Base-by-base conservation (phyloP, 2,113 vertebrate species). In the human (Homo sapiens) region DNA sequence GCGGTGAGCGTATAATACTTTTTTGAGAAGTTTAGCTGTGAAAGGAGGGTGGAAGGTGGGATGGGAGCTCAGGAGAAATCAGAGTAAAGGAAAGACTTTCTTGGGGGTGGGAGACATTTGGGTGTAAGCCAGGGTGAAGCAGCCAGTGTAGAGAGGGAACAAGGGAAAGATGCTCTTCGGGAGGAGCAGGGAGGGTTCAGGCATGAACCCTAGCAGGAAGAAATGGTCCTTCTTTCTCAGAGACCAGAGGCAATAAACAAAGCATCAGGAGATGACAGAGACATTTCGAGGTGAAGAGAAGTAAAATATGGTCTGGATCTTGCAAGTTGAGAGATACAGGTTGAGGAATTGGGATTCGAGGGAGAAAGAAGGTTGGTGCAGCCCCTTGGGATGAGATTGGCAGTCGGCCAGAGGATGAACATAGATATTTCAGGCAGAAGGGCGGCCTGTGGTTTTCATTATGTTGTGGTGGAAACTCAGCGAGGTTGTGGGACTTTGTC, bases 1-100 rank as follows among this genome's bases (percentile, higher is more conserved):
- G 97, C 81, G 72, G 96, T 61, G 94, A 97, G 84, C 92, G 45
- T 94, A 87, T 64, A 73, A 90, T 97, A 96, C 96, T 97, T 97
- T 96, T 96, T 97, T 48, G 40, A 97, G 96, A 95, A 93, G 88
- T 97, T 97, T 86, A 97, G 94, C 98, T 96, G 96, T 91, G 96
- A 96, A 96, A 89, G 94, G 90, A 93, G 89, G 92, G 50, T 96
- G 96, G 96, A 96, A 96, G 93, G 97, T 96, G 95, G 97, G 97
- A 76, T 93, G 89, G 93, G 35, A 89, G 68, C 92, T 75, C 89
- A 59, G 93, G 88, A 97, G 95, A 89, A 93, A 96, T 86, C 52
- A 40, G 92, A 96, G 83, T 93, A 92, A 91, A 93, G 89, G 86
- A 75, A 93, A 97, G 90, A 83, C 82, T 86, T 93, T 94, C 78